phyloP scores from a whole-genome alignment of 2,888 invertebrate genomes.

The Harpalus rufipes region DNA sequence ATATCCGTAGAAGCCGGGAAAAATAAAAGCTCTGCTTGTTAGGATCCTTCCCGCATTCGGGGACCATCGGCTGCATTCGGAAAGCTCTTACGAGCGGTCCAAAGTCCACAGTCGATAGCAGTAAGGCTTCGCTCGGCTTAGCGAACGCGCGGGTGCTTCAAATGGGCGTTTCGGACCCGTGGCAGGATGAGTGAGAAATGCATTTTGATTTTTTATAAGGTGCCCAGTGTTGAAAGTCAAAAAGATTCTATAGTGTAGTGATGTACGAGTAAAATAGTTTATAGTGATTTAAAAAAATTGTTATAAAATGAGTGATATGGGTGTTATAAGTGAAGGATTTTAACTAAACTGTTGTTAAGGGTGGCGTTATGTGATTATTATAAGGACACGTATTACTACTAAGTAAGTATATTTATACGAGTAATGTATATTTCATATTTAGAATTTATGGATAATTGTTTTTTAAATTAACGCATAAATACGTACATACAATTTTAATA shows the following conservation, averaged over 20 bases:
- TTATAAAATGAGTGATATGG: slow-evolving; percentile 16
- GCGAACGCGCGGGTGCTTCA: slow-evolving; percentile 47
- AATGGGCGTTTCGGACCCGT: slow-evolving; percentile 10
- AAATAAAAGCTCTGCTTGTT: slow-evolving; percentile 59
- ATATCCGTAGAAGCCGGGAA: slow-evolving; percentile 46
- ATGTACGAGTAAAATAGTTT: not conserved
- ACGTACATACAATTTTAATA: too few relatives aligned
- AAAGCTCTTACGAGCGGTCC: slow-evolving; percentile 48
- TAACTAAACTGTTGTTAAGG: not conserved
- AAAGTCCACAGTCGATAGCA: slow-evolving; percentile 60
- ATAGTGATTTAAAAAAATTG: not conserved
- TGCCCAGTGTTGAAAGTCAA: not conserved
- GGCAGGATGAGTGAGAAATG: slow-evolving; percentile 18
- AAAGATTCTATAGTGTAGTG: slow-evolving; percentile 15
- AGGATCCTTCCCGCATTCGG: slow-evolving; percentile 50
- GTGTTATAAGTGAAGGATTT: not conserved
- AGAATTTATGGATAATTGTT: not conserved
- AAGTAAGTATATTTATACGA: not conserved
- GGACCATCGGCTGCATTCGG: slow-evolving; percentile 24
- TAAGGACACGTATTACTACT: slow-evolving; percentile 33
- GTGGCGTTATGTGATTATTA: slow-evolving; percentile 50
- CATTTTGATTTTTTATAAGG: slow-evolving; percentile 62
- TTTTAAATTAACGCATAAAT: too few relatives aligned
- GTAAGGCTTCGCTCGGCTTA: slow-evolving; percentile 51
- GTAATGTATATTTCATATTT: not conserved